Percentiles rank a stretch among this genome's conserved stretches.
phyloP scores from a whole-genome alignment of 2,888 invertebrate species.

The Thumatha senex region DNA sequence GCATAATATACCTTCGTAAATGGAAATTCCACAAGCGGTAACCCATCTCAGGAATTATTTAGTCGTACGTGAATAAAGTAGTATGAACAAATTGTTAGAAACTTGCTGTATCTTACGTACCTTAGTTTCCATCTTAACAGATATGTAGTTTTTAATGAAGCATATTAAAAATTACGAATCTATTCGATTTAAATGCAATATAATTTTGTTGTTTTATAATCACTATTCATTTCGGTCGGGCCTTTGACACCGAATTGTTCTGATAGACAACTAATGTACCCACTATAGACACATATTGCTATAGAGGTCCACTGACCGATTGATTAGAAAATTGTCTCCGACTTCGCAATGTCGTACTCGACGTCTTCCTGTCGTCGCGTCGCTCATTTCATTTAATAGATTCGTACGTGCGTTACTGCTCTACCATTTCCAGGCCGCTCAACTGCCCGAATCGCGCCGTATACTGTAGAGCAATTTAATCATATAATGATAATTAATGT shows the following conservation, averaged over 20 bases:
- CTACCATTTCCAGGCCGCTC: conserved; percentile 13
- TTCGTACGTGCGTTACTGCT: conserved; percentile 14
- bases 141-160: too few relatives aligned
- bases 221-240: not conserved
- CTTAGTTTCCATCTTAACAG: too few relatives aligned
- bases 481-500: conserved; percentile 49
- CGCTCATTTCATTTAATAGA: conserved; percentile 51
- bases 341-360: conserved; percentile 47
- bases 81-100: too few relatives aligned
- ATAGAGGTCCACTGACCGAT: conserved; percentile 49
- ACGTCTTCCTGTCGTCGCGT: conserved; percentile 49
- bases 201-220: not conserved
- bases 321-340: conserved; percentile 70
- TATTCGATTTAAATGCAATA: too few relatives aligned
- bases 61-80: too few relatives aligned
- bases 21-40: too few relatives aligned
- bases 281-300: not conserved
- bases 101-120: too few relatives aligned
- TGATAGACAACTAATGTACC: not conserved
- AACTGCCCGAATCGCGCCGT: not conserved
- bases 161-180: too few relatives aligned
- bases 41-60: too few relatives aligned
- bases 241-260: not conserved
- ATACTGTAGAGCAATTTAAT: conserved; percentile 31
- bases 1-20: too few relatives aligned